A percentile compares a stretch with the other conserved stretches of the same genome.
Evolutionary conservation across 2,113 vertebrate species (phyloP).

Genomic region (Choloepus hoffmanni): DNA sequence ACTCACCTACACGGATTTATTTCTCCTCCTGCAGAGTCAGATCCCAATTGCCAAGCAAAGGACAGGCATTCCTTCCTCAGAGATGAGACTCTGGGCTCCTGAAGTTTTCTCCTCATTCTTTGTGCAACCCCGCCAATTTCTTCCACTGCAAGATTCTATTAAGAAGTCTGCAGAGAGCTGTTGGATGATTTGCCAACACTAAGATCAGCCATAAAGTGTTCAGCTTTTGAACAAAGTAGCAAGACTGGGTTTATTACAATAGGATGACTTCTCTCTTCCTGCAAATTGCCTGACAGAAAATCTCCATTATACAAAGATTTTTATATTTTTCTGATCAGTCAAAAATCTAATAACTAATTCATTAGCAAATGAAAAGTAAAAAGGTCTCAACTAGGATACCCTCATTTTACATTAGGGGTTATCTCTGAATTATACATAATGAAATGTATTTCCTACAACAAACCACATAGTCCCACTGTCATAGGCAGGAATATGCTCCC

Average conservation of each 20-base stretch:
- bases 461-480: not conserved
- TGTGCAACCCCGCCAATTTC: constrained; percentile 28
- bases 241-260: constrained; percentile 4
- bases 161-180: constrained; percentile 48
- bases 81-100: not conserved
- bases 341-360: not conserved
- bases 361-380: not conserved
- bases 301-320: not conserved
- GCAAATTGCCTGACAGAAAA: constrained; percentile 8
- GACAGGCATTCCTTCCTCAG: not conserved
- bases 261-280: constrained; percentile 34
- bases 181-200: constrained; percentile 70
- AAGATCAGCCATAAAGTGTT: constrained; percentile 59
- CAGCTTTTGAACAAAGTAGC: constrained; percentile 20
- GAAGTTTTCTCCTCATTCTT: not conserved
- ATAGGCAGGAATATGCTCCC: not conserved
- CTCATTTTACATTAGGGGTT: not conserved
- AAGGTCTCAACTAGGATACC: not conserved
- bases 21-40: not conserved
- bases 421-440: not conserved
- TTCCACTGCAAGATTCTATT: constrained; percentile 52
- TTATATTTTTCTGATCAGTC: not conserved
- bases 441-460: not conserved
- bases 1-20: not conserved
- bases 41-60: not conserved